Conservation (phyloP, 2,113 vertebrate genomes). For the Salvator merianae region DNA sequence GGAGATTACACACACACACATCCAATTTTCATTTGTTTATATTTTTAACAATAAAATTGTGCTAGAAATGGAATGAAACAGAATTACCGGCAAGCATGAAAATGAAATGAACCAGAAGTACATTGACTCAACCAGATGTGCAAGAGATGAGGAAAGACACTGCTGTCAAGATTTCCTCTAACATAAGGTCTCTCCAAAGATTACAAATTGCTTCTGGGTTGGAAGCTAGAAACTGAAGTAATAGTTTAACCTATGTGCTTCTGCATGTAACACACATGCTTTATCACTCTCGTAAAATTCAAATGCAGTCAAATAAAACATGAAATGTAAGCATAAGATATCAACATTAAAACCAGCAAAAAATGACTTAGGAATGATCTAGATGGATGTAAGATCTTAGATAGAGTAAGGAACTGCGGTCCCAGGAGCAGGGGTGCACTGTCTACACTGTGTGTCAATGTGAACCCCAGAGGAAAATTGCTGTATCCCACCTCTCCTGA, state of each 20-base stretch:
- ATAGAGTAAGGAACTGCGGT: too few species aligned
- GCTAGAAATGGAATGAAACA: not conserved
- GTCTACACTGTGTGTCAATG: too few species aligned
- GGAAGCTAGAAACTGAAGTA: too few species aligned
- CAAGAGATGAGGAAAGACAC: too few species aligned
- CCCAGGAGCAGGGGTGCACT: too few species aligned
- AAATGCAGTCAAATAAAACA: not conserved
- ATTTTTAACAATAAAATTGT: too few species aligned
- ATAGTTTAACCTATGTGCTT: not conserved
- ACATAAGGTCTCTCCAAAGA: not conserved
- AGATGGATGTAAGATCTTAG: too few species aligned
- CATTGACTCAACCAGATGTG: not conserved
- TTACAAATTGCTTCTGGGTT: not conserved
- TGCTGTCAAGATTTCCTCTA: not conserved
- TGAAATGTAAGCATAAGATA: not conserved
- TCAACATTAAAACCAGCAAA: not conserved
- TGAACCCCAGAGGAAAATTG: too few species aligned
- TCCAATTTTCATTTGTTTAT: too few species aligned
- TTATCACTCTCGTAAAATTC: not conserved
- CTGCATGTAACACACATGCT: not conserved
- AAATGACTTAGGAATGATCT: not conserved
- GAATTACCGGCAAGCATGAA: not conserved
- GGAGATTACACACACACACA: too few species aligned
- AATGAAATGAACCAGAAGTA: not conserved
- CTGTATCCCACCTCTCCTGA: too few species aligned